A percentile compares a stretch with the other conserved stretches of the same genome.
These are phyloP conservation scores for Drosophila sp. DNA, from an alignment of 1,140 invertebrate genomes.

Conservation along the genomic window DNA sequence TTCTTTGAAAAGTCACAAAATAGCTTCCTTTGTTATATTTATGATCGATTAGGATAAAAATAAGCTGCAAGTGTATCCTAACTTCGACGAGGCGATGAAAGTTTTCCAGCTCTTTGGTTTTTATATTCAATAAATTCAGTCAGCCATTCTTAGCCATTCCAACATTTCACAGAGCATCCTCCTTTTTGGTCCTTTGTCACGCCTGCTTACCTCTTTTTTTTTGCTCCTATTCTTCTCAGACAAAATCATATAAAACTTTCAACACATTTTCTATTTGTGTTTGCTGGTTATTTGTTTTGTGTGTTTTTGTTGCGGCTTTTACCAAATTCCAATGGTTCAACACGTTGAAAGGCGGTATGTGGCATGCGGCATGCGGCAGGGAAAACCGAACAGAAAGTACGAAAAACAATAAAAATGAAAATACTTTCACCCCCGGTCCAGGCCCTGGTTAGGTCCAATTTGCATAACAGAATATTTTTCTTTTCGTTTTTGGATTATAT, in stretches of 20 bases:
- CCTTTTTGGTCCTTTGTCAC: slow-evolving; percentile 58
- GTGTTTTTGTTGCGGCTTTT: slow-evolving; percentile 48
- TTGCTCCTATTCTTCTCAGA: slow-evolving; percentile 1
- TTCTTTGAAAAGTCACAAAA: too few relatives aligned
- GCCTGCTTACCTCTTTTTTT: slow-evolving; percentile 31
- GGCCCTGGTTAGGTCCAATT: not conserved
- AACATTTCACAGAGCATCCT: slow-evolving; percentile 18
- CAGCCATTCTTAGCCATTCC: slow-evolving; percentile 7
- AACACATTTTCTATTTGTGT: slow-evolving; percentile 64
- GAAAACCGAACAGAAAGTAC: slow-evolving; percentile 3
- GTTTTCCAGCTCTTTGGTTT: slow-evolving; percentile 6
- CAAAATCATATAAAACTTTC: slow-evolving; percentile 68
- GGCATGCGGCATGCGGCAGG: slow-evolving; percentile 4
- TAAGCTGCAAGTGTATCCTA: not conserved
- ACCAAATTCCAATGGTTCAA: slow-evolving; percentile 59
- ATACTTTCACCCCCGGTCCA: not conserved
- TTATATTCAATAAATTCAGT: slow-evolving; percentile 32
- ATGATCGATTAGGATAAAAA: not conserved
- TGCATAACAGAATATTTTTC: slow-evolving; percentile 5
- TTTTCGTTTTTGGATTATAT: slow-evolving; percentile 1
- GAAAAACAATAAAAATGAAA: slow-evolving; percentile 8
- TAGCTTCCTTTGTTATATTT: too few relatives aligned
- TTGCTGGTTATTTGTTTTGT: slow-evolving; percentile 28
- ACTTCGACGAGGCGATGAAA: not conserved
- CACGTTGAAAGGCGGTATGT: slow-evolving; percentile 27